Evolutionary conservation across 2,888 invertebrate genomes (phyloP), one percentile per base, ranked within the genome.

Genomic region (Drosophila quasianomalipes): DNA sequence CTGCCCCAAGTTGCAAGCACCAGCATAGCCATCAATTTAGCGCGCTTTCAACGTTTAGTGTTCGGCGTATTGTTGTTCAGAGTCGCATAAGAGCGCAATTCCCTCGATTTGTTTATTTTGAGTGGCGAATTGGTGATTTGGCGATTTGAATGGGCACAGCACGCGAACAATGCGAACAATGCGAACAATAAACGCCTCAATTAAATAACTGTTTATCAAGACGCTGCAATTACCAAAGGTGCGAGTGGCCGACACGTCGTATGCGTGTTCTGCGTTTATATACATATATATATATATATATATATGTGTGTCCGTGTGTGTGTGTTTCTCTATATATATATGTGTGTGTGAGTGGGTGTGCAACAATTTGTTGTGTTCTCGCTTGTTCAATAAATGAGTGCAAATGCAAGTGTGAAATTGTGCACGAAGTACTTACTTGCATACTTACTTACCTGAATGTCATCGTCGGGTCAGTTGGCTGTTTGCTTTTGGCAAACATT

Each of bases 121-220:
- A 75, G 60, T 70, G 62, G 35, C 66, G 57, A 62, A 9, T 47
- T 16, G 54, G 35, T 35, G 19, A 55, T 37, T 55, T 68, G 70
- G 26, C 74, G 54, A 64, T 78, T 72, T 51, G 49, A 68, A 77
- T 62, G 81, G 65, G 70, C 63, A 37, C 71, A 78, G 64, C 80
- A 78, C 82, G 82, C 74, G 70, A 77, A 77, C 70, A 81, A 66
- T 74, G 74, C 61, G 70, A 77, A 69, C 70, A 81, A 66, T 77
- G 74, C 61, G 67, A 66, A 80, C 70, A 69, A 78, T 81, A 81
- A 80, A 74, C 74, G 69, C 65, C 39, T 31, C 54, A 69, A 82
- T 80, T 80, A 82, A 82, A 69, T 74, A 78, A 79, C 74, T 70
- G 75, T 78, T 67, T 72, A 80, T 69, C 66, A 70, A 82, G 68